phyloP scores from a whole-genome alignment of 1,140 invertebrate species.

The Nephila pilipes region DNA sequence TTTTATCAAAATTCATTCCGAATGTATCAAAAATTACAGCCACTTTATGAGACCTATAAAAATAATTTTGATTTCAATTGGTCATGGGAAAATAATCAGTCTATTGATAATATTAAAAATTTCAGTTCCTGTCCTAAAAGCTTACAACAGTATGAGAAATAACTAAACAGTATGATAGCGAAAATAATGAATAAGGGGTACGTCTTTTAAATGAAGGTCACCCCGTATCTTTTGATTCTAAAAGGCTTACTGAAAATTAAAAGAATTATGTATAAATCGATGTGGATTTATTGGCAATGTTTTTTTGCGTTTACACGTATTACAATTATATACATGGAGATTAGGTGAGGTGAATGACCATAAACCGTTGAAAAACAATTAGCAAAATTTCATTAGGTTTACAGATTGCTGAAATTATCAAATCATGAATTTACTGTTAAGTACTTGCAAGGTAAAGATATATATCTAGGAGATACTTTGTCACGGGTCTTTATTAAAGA shows the following conservation, averaged over 20 bases:
- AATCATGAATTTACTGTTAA: no score
- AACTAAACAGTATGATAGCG: constrained; percentile 50
- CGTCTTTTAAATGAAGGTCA: constrained; percentile 27
- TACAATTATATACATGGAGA: constrained; percentile 81
- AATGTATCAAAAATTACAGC: constrained; percentile 61
- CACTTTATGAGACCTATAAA: constrained; percentile 40
- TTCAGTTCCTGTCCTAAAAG: constrained; percentile 62
- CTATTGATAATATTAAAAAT: constrained; percentile 53
- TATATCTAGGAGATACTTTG: no score
- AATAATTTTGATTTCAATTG: constrained; percentile 59
- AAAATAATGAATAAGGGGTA: constrained; percentile 47
- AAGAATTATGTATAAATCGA: constrained; percentile 79
- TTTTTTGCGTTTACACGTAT: constrained; percentile 81
- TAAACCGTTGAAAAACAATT: constrained; percentile 81
- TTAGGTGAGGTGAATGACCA: constrained; percentile 83
- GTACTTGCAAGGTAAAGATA: no score
- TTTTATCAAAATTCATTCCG: constrained; percentile 66
- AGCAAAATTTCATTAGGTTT: constrained; percentile 78
- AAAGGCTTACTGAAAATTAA: constrained; percentile 80
- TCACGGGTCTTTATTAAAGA: no score
- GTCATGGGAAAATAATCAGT: constrained; percentile 13
- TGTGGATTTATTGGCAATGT: constrained; percentile 82
- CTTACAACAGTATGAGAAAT: constrained; percentile 78
- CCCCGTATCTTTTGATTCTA: constrained; percentile 10
- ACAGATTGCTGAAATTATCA: no score